phyloP scores from a whole-genome alignment of 2,888 invertebrate species.

The Petrophora chlorosata region DNA sequence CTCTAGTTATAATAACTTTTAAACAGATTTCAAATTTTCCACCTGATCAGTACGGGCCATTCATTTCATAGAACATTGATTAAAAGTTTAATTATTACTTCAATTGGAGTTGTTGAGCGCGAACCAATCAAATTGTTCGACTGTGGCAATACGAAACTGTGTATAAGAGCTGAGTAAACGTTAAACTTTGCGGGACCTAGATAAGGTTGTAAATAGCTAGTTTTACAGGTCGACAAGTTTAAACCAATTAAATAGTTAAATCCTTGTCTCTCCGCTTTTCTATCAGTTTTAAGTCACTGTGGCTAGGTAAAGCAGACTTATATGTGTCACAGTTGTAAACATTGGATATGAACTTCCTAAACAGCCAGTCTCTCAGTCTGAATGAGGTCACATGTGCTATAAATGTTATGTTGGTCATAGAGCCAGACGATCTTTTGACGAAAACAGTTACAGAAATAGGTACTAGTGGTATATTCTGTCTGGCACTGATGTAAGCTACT shows the following conservation, averaged over 20 bases:
- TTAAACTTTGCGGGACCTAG: conserved; percentile 10
- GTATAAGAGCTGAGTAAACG: conserved; percentile 14
- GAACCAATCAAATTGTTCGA: conserved; percentile 31
- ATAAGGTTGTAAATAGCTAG: conserved; percentile 10
- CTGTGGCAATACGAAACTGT: conserved; percentile 24
- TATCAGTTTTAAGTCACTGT: background rate
- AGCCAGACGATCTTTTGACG: too few species aligned
- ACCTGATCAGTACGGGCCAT: background rate
- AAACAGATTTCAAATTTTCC: too few species aligned
- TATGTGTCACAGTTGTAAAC: background rate
- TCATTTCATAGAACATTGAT: conserved; percentile 18
- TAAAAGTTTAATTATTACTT: conserved; percentile 30
- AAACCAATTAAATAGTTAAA: conserved; percentile 5
- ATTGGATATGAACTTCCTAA: too few species aligned
- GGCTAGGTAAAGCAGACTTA: background rate
- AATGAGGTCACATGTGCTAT: too few species aligned
- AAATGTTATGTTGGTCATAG: too few species aligned
- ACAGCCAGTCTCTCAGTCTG: too few species aligned
- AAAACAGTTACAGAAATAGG: too few species aligned
- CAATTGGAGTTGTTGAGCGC: conserved; percentile 26
- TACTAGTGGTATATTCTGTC: too few species aligned
- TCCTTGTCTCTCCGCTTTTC: background rate
- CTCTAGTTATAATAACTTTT: too few species aligned
- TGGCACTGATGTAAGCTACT: too few species aligned
- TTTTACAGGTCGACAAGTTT: background rate